These are phyloP conservation scores for Triplophysa dalaica DNA, from an alignment of 2,113 vertebrate genomes.

Conservation along the genomic window DNA sequence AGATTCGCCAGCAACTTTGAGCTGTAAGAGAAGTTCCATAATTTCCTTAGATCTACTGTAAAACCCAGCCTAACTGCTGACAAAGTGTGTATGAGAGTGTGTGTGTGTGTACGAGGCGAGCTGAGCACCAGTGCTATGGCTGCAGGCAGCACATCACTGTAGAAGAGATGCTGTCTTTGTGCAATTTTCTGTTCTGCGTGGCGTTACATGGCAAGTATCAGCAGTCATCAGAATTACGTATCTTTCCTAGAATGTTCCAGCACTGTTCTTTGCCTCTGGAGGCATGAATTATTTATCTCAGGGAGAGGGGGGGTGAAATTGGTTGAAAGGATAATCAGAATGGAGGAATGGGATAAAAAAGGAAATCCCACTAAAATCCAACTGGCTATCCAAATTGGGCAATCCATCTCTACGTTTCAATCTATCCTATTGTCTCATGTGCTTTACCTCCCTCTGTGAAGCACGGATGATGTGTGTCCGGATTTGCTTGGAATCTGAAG, in stretches of 20 bases:
- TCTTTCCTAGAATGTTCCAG: constrained; percentile 50
- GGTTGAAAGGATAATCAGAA: constrained; percentile 57
- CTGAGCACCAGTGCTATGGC: background rate
- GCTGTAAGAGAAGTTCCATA: background rate
- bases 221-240: constrained; percentile 50
- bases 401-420: constrained; percentile 9
- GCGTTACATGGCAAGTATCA: constrained; percentile 33
- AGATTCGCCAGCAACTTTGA: constrained; percentile 22
- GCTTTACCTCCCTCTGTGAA: constrained; percentile 26
- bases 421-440: constrained; percentile 7
- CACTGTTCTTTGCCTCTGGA: constrained; percentile 44
- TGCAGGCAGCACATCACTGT: constrained; percentile 26
- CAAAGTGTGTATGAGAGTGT: background rate
- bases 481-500: constrained; percentile 32
- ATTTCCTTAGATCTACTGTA: background rate
- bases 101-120: background rate
- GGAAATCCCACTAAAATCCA: constrained; percentile 32
- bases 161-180: constrained; percentile 50
- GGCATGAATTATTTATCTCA: constrained; percentile 63
- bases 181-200: constrained; percentile 5
- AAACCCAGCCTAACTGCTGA: constrained; percentile 23
- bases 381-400: constrained; percentile 17
- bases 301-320: constrained; percentile 51
- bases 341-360: constrained; percentile 26
- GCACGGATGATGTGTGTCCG: constrained; percentile 1